Evolutionary conservation across 2,888 invertebrate species (phyloP).

Genomic region (Caprella mutica): DNA sequence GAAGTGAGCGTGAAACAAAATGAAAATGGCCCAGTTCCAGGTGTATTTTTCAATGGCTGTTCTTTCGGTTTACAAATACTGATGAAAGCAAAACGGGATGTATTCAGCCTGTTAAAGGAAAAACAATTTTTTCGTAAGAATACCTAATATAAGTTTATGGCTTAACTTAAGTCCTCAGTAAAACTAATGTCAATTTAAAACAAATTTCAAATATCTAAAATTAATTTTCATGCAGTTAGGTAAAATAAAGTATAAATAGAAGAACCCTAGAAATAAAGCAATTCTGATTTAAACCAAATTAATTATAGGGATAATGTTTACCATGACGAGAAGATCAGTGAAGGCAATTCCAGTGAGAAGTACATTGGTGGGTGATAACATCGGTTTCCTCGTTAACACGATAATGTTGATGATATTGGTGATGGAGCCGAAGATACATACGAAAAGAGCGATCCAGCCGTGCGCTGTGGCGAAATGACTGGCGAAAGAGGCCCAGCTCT

Average conservation of each 20-base stretch:
- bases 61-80: conserved; percentile 49
- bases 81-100: conserved; percentile 75
- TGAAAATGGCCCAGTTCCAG: conserved; percentile 69
- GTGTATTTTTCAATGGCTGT: conserved; percentile 48
- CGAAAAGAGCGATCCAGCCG: conserved; percentile 70
- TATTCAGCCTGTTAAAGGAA: conserved; percentile 50
- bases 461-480: conserved; percentile 60
- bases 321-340: conserved; percentile 85
- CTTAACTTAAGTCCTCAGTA: too few species aligned
- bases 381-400: conserved; percentile 75
- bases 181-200: too few species aligned
- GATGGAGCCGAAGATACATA: conserved; percentile 78
- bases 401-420: conserved; percentile 86
- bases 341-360: conserved; percentile 80
- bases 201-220: too few species aligned
- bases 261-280: too few species aligned
- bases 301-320: too few species aligned
- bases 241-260: too few species aligned
- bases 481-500: conserved; percentile 44
- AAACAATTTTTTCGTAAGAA: not conserved
- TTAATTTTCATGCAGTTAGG: too few species aligned
- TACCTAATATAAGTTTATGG: too few species aligned
- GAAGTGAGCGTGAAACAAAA: conserved; percentile 81
- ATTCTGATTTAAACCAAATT: too few species aligned
- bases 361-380: conserved; percentile 81